These are phyloP conservation scores for Leptopilina clavipes DNA, from an alignment of 1,140 invertebrate genomes.

Conservation along the genomic window DNA sequence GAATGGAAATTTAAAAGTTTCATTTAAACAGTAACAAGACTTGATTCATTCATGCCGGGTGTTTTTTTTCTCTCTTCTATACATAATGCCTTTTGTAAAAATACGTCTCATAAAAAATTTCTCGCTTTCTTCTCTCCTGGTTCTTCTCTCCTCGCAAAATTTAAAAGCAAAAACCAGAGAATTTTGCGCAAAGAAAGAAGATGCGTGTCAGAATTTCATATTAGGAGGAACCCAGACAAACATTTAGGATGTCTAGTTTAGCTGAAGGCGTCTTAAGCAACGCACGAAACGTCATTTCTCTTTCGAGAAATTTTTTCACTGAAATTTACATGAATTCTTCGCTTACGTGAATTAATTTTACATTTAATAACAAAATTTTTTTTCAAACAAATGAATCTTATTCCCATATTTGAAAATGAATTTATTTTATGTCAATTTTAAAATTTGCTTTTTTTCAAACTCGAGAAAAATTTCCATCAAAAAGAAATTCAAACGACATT, in stretches of 20 bases:
- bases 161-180: not conserved
- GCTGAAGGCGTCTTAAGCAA: slow-evolving; percentile 49
- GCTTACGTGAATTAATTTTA: no score
- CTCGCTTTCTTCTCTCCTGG: not conserved
- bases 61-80: not conserved
- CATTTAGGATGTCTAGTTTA: slow-evolving; percentile 39
- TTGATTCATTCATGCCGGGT: not conserved
- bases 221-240: slow-evolving; percentile 39
- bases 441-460: not conserved
- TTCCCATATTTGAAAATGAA: no score
- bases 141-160: no score
- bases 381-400: no score
- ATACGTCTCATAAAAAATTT: not conserved
- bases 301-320: slow-evolving; percentile 40
- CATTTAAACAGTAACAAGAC: slow-evolving; percentile 16
- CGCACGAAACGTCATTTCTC: slow-evolving; percentile 27
- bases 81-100: not conserved
- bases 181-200: slow-evolving; percentile 4
- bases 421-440: no score
- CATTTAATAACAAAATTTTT: no score
- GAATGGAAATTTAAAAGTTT: slow-evolving; percentile 14
- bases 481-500: no score
- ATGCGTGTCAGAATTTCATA: slow-evolving; percentile 39
- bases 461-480: not conserved
- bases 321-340: slow-evolving; percentile 53